Evolutionary conservation across 2,113 vertebrate species (phyloP).

Genomic region (Chascanopsetta lugubris): DNA sequence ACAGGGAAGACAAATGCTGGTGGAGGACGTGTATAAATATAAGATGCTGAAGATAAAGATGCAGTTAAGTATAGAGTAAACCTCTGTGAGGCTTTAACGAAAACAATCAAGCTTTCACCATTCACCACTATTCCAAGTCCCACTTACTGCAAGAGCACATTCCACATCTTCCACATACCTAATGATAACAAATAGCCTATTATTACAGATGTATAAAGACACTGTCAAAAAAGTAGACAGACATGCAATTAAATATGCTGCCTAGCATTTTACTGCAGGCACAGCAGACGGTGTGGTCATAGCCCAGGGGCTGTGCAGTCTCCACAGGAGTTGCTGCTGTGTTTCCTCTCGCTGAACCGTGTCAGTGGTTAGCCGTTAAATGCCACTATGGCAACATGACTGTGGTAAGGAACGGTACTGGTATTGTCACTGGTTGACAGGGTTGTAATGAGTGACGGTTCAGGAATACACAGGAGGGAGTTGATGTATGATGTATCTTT

Average conservation of each 20-base stretch:
- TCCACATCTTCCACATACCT: slow-evolving; percentile 66
- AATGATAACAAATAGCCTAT: slow-evolving; percentile 74
- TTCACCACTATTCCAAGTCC: slow-evolving; percentile 44
- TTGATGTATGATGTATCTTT: background rate
- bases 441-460: slow-evolving; percentile 12
- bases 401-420: background rate
- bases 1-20: background rate
- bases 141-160: slow-evolving; percentile 57
- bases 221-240: slow-evolving; percentile 68
- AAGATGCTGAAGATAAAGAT: background rate
- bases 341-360: slow-evolving; percentile 64
- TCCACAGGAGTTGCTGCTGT: slow-evolving; percentile 49
- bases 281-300: slow-evolving; percentile 60
- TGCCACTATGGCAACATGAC: slow-evolving; percentile 32
- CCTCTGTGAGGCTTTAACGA: slow-evolving; percentile 13
- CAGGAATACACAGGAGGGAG: background rate
- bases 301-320: slow-evolving; percentile 34
- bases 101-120: slow-evolving; percentile 30
- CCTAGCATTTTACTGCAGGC: slow-evolving; percentile 67
- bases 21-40: background rate
- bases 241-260: slow-evolving; percentile 68
- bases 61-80: slow-evolving; percentile 3
- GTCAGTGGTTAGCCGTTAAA: slow-evolving; percentile 57
- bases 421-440: slow-evolving; percentile 21
- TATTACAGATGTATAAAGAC: slow-evolving; percentile 71